Conservation (phyloP, 2,797 vertebrate genomes). For the Pipistrellus kuhlii region DNA sequence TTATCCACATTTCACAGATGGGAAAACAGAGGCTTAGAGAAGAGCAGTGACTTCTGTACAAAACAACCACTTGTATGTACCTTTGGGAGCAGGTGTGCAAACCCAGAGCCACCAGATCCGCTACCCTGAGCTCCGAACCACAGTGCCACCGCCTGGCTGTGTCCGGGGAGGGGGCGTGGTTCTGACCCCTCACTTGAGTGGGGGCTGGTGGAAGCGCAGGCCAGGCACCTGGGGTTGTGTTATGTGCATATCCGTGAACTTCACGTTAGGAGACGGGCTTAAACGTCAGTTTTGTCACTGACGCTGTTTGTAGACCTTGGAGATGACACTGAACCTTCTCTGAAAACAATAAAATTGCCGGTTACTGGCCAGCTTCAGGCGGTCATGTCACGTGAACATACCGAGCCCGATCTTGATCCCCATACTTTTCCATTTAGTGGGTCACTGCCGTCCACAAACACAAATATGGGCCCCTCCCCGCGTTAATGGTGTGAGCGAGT, state of each 20-base stretch:
- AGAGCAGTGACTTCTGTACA: neutral
- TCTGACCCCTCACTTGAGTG: neutral
- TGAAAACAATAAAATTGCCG: neutral
- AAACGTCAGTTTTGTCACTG: neutral
- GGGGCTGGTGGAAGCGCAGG: too few species aligned
- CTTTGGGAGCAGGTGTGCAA: neutral
- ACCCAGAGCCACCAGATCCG: too few species aligned
- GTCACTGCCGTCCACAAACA: neutral
- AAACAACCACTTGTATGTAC: neutral
- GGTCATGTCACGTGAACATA: neutral
- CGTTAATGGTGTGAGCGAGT: neutral
- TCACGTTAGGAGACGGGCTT: neutral
- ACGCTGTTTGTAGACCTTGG: neutral
- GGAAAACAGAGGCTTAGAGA: neutral
- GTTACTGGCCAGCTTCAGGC: neutral
- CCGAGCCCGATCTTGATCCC: neutral
- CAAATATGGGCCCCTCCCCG: neutral
- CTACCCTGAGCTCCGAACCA: neutral
- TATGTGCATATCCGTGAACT: neutral
- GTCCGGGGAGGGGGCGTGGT: too few species aligned
- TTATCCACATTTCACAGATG: neutral
- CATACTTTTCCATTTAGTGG: neutral
- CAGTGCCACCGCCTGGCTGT: fast-evolving
- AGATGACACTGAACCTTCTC: neutral
- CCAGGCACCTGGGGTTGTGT: neutral